Conservation (phyloP, 2,113 vertebrate genomes). For the Paramormyrops kingsleyae region DNA sequence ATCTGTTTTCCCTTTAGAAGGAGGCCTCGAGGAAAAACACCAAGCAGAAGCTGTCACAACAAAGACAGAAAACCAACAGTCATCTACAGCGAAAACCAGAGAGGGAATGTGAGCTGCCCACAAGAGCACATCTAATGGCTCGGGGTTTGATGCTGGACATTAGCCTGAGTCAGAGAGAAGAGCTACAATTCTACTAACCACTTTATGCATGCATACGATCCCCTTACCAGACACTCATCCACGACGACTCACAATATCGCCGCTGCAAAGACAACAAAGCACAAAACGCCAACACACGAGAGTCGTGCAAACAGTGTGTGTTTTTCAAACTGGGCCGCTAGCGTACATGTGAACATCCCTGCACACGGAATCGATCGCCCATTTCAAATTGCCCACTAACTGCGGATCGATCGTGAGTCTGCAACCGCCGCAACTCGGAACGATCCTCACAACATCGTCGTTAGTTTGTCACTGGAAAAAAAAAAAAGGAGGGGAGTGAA, state of each 20-base stretch:
- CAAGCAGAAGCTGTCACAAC: slow-evolving; percentile 1
- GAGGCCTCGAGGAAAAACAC: neutral
- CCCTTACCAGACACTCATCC: neutral
- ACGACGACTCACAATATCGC: neutral
- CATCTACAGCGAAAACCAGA: neutral
- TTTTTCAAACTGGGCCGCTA: neutral
- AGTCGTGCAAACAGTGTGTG: neutral
- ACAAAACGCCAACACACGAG: neutral
- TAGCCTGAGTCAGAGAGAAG: neutral
- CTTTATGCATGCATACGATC: neutral
- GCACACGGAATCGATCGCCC: neutral
- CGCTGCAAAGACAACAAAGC: neutral
- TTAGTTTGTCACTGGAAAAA: neutral
- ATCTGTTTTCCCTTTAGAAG: neutral
- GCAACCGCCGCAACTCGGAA: neutral
- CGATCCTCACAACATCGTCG: neutral
- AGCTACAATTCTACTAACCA: slow-evolving; percentile 4
- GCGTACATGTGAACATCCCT: neutral
- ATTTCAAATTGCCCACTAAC: neutral
- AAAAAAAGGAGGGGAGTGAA: neutral
- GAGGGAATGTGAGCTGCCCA: neutral
- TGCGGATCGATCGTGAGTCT: neutral
- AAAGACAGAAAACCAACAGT: neutral
- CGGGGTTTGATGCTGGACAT: neutral
- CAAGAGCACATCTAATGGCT: neutral